phyloP scores from a whole-genome alignment of 2,113 vertebrate species.

The Centropus unirufus region DNA sequence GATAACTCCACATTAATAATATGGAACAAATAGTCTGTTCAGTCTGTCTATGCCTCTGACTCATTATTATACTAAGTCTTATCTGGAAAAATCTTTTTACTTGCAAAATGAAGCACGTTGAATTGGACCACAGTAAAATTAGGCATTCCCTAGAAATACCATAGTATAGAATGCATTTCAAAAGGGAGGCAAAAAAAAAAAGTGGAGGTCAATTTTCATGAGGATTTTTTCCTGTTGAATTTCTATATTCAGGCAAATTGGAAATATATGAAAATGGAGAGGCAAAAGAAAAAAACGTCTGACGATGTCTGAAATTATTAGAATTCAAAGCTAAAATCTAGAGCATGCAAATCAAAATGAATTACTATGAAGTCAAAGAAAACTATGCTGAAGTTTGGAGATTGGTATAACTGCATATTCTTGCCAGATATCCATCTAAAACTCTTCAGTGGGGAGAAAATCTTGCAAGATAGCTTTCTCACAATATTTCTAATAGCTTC shows the following conservation, averaged over 20 bases:
- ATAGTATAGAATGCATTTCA: not conserved
- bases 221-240: not conserved
- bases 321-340: not conserved
- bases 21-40: slow-evolving; percentile 9
- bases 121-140: not conserved
- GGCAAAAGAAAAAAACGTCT: not conserved
- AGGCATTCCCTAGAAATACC: not conserved
- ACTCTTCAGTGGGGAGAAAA: not conserved
- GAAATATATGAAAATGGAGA: not conserved
- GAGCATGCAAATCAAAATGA: not conserved
- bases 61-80: not conserved
- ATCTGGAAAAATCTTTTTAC: not conserved
- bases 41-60: not conserved
- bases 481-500: slow-evolving; percentile 53
- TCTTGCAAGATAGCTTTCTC: slow-evolving; percentile 24
- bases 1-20: slow-evolving; percentile 3
- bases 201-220: not conserved
- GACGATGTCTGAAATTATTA: not conserved
- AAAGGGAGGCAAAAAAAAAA: not conserved
- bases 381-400: not conserved
- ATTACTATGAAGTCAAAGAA: not conserved
- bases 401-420: not conserved
- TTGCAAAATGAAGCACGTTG: not conserved
- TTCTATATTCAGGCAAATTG: not conserved
- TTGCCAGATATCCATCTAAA: slow-evolving; percentile 5